Evolutionary conservation across 2,888 invertebrate genomes (phyloP).

Genomic region (Anthophora plumipes): DNA sequence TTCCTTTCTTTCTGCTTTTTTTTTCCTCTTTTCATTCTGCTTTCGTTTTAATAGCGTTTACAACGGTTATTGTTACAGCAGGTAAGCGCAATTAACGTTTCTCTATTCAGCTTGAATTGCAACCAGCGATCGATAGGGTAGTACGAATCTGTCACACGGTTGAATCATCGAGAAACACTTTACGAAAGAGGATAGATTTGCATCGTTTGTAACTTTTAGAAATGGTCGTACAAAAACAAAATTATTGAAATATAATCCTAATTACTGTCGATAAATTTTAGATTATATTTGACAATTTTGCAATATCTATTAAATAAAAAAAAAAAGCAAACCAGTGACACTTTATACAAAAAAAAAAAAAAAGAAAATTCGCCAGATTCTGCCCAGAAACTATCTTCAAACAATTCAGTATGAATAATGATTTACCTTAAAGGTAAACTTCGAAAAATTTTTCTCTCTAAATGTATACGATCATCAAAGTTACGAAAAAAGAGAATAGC

Average conservation of each 20-base stretch:
- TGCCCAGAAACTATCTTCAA: neutral
- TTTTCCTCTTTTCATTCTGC: neutral
- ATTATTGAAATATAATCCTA: too few species aligned
- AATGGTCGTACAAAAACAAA: too few species aligned
- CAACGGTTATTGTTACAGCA: neutral
- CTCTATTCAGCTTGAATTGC: neutral
- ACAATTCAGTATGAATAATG: too few species aligned
- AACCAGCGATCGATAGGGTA: slow-evolving; percentile 68
- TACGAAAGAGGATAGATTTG: slow-evolving; percentile 32
- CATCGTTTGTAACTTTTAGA: too few species aligned
- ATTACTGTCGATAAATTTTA: too few species aligned
- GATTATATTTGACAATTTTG: too few species aligned
- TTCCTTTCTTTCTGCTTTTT: neutral
- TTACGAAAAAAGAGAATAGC: too few species aligned
- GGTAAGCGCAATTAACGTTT: slow-evolving; percentile 14
- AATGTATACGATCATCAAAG: too few species aligned
- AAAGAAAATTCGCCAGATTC: too few species aligned
- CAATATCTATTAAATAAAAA: too few species aligned
- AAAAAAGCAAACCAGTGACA: too few species aligned
- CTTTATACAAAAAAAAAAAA: too few species aligned
- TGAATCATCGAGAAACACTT: slow-evolving; percentile 44
- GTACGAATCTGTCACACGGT: slow-evolving; percentile 50
- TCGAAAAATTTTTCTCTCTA: neutral
- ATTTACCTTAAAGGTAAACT: neutral
- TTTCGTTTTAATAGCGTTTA: neutral